These are phyloP conservation scores for Spialia ferax DNA, from an alignment of 2,888 invertebrate species.

Conservation along the genomic window DNA sequence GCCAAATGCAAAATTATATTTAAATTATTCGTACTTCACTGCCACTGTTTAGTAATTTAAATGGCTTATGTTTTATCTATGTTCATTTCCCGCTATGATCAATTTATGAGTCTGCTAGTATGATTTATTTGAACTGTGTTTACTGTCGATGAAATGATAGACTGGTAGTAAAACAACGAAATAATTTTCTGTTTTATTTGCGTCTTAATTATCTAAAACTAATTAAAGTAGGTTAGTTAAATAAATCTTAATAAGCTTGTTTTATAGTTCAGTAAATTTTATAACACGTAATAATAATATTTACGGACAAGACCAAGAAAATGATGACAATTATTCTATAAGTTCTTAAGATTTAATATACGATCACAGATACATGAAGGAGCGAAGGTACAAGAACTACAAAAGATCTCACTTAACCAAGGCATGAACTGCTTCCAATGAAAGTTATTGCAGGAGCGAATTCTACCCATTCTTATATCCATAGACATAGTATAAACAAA, in stretches of 20 bases:
- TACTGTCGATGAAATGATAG: neutral
- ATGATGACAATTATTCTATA: no score
- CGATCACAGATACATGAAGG: neutral
- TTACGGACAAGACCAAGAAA: no score
- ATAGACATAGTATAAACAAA: no score
- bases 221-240: no score
- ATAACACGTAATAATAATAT: no score
- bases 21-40: slow-evolving; percentile 33
- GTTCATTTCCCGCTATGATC: slow-evolving; percentile 14
- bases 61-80: slow-evolving; percentile 30
- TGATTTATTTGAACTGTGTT: slow-evolving; percentile 22
- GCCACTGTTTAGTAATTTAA: slow-evolving; percentile 35
- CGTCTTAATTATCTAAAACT: no score
- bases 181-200: neutral
- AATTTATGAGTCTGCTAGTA: slow-evolving; percentile 24
- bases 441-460: slow-evolving; percentile 19
- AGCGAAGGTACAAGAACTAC: neutral
- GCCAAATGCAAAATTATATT: slow-evolving; percentile 27
- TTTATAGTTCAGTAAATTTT: neutral
- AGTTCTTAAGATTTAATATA: slow-evolving; percentile 7
- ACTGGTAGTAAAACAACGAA: neutral
- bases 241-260: no score
- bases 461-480: slow-evolving; percentile 2
- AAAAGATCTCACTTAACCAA: slow-evolving; percentile 18
- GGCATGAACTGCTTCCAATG: slow-evolving; percentile 5